A percentile compares a stretch with the other conserved stretches of the same genome.
Conservation (phyloP, 2,888 invertebrate genomes). For the Cordilura impudica region DNA sequence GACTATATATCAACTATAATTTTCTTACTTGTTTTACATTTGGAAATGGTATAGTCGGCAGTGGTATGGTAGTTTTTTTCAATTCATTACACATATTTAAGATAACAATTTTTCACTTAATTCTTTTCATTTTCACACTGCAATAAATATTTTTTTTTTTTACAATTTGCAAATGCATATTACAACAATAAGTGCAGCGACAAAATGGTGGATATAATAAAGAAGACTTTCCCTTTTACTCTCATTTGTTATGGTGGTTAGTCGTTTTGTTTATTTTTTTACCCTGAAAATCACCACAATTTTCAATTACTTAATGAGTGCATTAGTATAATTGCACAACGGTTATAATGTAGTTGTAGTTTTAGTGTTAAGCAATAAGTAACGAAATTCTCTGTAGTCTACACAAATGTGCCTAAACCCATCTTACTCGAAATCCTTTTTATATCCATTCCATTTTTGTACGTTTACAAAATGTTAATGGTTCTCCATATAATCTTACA, state of each 20-base stretch:
- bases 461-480: too few species aligned
- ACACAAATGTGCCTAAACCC: neutral
- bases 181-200: constrained; percentile 45
- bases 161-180: constrained; percentile 43
- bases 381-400: neutral
- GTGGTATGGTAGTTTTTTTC: constrained; percentile 23
- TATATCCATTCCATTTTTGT: neutral
- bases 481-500: constrained; percentile 13
- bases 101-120: constrained; percentile 40
- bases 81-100: constrained; percentile 47
- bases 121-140: constrained; percentile 26
- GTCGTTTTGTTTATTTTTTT: constrained; percentile 28
- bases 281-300: constrained; percentile 55
- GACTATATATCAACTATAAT: too few species aligned
- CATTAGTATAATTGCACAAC: constrained; percentile 66
- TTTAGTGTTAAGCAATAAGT: neutral
- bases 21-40: too few species aligned
- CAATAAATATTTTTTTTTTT: constrained; percentile 10
- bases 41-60: neutral
- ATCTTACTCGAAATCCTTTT: neutral
- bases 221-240: constrained; percentile 25
- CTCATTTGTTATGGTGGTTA: constrained; percentile 7
- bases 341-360: constrained; percentile 24
- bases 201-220: constrained; percentile 32
- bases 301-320: constrained; percentile 68